Evolutionary conservation across 2,888 invertebrate species (phyloP), one percentile per base, ranked within the genome.

Genomic region (Chymomyza procnemis): DNA sequence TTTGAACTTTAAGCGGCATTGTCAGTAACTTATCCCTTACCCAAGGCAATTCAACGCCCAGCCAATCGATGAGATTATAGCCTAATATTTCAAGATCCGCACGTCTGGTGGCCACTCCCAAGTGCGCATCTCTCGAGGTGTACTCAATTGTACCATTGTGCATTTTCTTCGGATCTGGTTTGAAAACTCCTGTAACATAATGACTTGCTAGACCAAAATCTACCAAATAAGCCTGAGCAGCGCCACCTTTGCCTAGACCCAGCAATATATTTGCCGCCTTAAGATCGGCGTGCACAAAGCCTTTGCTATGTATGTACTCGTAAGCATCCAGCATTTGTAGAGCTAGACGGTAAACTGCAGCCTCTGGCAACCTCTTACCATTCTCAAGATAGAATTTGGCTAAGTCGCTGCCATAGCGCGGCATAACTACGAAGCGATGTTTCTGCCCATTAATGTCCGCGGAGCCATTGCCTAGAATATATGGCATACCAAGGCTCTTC

Each of bases 111-210:
- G 95, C 92, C 57, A 95, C 95, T 90, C 99, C 99, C 77, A 95
- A 93, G 91, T 99, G 99, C 3, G 98, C 98, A 92, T 99, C 99
- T 69, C 97, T 92, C 78, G 98, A 98, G 0, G 98, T 97, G 89
- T 97, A 99, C 88, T 99, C 98, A 70, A 98, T 95, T 0, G 99
- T 99, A 0, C 99, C 99, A 90, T 99, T 96, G 89, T 99, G 99
- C 71, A 97, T 97, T 89, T 95, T 95, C 81, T 96, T 96, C 0
- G 96, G 96, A 91, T 99, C 97, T 0, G 95, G 94, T 89, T 96
- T 96, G 89, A 96, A 97, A 66, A 95, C 95, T 82, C 95, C 95
- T 0, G 94, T 94, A 2, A 93, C 93, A 78, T 94, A 95, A 76
- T 94, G 94, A 14, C 94, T 93, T 0, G 97, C 98, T 48, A 99